Conservation (phyloP, 2,113 vertebrate genomes). For the Rostratula benghalensis region DNA sequence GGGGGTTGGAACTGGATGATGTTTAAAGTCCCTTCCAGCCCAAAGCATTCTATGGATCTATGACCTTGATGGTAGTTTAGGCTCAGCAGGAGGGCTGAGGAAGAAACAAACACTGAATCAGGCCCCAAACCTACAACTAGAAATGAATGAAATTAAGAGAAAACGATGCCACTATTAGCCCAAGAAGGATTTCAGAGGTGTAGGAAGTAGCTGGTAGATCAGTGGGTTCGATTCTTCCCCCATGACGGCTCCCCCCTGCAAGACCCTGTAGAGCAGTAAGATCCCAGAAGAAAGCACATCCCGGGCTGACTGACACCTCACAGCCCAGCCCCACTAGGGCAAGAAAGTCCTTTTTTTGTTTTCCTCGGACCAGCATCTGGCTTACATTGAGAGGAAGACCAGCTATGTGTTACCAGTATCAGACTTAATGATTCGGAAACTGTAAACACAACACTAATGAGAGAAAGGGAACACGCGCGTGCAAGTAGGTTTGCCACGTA, state of each 20-base stretch:
- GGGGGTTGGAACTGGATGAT: no score
- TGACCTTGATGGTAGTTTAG: not conserved
- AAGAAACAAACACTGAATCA: not conserved
- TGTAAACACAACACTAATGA: not conserved
- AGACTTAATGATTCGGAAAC: not conserved
- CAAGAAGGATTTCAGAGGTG: not conserved
- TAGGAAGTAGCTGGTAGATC: not conserved
- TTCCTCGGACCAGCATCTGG: not conserved
- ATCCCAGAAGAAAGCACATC: not conserved
- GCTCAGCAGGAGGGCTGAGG: not conserved
- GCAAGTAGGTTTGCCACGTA: not conserved
- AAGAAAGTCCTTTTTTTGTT: not conserved
- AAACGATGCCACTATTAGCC: not conserved
- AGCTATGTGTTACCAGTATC: not conserved
- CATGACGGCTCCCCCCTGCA: rapidly evolving
- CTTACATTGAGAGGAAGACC: not conserved
- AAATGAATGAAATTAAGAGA: not conserved
- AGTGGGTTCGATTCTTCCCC: not conserved
- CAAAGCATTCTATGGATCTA: no score
- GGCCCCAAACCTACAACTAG: not conserved
- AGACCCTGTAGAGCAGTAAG: not conserved
- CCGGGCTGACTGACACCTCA: not conserved
- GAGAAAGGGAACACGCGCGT: not conserved
- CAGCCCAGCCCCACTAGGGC: not conserved
- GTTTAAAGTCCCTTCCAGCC: no score